Conservation (phyloP, 1,140 invertebrate genomes). For the Microvelia longipes region DNA sequence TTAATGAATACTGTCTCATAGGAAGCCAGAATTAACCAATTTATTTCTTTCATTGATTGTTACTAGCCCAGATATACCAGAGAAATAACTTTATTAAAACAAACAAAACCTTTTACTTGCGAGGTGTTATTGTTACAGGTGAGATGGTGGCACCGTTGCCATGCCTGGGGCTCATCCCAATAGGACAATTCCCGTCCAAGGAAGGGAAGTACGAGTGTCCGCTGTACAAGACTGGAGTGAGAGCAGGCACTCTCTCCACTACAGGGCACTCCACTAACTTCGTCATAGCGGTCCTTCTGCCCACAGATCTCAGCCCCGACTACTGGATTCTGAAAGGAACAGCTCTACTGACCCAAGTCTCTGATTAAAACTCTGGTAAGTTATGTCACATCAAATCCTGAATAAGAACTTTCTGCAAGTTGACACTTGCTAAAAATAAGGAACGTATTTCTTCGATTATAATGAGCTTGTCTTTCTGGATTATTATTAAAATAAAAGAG, state of each 20-base stretch:
- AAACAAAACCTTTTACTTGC: too few species aligned
- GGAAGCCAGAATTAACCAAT: too few species aligned
- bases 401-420: too few species aligned
- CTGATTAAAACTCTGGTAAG: slow-evolving; percentile 42
- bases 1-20: too few species aligned
- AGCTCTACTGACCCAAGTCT: slow-evolving; percentile 65
- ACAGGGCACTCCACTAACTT: slow-evolving; percentile 83
- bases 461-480: too few species aligned
- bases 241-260: slow-evolving; percentile 68
- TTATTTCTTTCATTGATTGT: too few species aligned
- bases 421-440: too few species aligned
- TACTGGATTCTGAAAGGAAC: slow-evolving; percentile 79
- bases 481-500: too few species aligned
- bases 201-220: slow-evolving; percentile 54
- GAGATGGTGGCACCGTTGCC: slow-evolving; percentile 63
- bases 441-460: too few species aligned
- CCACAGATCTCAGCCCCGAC: slow-evolving; percentile 37
- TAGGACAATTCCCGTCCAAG: slow-evolving; percentile 39
- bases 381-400: too few species aligned
- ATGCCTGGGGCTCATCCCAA: slow-evolving; percentile 55
- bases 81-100: too few species aligned
- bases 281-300: slow-evolving; percentile 59
- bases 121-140: slow-evolving; percentile 37
- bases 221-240: slow-evolving; percentile 68
- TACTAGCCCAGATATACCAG: too few species aligned